phyloP scores from a whole-genome alignment of 2,888 invertebrate genomes.

The Fragum sueziense region DNA sequence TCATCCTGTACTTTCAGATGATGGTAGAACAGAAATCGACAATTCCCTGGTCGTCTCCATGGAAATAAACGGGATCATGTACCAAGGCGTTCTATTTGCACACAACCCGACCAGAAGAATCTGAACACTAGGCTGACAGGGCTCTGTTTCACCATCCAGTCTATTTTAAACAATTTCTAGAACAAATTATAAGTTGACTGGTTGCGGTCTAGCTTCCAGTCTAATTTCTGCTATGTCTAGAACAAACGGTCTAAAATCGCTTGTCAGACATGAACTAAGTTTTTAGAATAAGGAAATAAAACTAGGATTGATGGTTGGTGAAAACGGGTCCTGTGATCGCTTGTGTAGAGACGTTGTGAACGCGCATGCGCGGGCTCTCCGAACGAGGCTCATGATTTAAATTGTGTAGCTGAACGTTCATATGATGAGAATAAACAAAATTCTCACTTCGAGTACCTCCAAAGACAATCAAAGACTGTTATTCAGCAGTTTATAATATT shows the following conservation, averaged over 20 bases:
- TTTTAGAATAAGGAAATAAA: too few relatives aligned
- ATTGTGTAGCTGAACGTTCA: not conserved
- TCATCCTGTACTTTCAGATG: conserved; percentile 85
- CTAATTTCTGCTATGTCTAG: too few relatives aligned
- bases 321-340: too few relatives aligned
- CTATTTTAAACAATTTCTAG: too few relatives aligned
- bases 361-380: conserved; percentile 17
- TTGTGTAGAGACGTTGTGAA: conserved; percentile 12
- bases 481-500: not conserved
- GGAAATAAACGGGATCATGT: conserved; percentile 97
- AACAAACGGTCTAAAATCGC: too few relatives aligned
- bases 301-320: too few relatives aligned
- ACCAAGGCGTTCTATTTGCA: conserved; percentile 94
- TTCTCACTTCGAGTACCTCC: not conserved
- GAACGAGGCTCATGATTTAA: conserved; percentile 1
- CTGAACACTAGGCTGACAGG: conserved; percentile 22
- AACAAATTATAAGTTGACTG: too few relatives aligned
- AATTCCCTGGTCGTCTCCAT: conserved; percentile 96
- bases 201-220: too few relatives aligned
- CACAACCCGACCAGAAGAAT: conserved; percentile 74
- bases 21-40: conserved; percentile 89
- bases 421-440: not conserved
- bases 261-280: too few relatives aligned
- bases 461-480: not conserved
- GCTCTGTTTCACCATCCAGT: too few relatives aligned